These are phyloP conservation scores for Pinna nobilis DNA, from an alignment of 1,140 invertebrate species.

Conservation along the genomic window DNA sequence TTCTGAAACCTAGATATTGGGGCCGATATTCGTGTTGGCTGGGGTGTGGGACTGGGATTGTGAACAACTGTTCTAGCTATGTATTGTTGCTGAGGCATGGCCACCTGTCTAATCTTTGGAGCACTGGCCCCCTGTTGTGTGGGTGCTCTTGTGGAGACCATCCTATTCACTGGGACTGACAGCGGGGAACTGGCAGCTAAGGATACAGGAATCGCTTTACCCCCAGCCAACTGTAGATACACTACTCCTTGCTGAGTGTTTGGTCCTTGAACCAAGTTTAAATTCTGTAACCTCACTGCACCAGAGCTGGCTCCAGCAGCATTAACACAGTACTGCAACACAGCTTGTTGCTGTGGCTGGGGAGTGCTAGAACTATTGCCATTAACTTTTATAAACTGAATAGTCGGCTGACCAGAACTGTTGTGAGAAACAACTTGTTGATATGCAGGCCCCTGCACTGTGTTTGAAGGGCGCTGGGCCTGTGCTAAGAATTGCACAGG, in stretches of 20 bases:
- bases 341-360: slow-evolving; percentile 10
- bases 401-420: slow-evolving; percentile 26
- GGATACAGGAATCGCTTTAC: slow-evolving; percentile 41
- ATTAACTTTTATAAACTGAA: slow-evolving; percentile 34
- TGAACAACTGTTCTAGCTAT: slow-evolving; percentile 10
- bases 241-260: slow-evolving; percentile 41
- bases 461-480: too few relatives aligned
- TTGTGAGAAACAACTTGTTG: slow-evolving; percentile 30
- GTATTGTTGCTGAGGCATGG: neutral
- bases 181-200: slow-evolving; percentile 25
- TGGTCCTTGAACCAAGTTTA: too few relatives aligned
- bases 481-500: neutral
- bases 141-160: neutral
- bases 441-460: too few relatives aligned
- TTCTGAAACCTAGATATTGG: slow-evolving; percentile 38
- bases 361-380: neutral
- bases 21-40: slow-evolving; percentile 21
- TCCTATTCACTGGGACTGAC: slow-evolving; percentile 30
- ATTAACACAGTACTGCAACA: slow-evolving; percentile 40
- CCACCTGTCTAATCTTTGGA: slow-evolving; percentile 4
- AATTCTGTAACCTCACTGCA: slow-evolving; percentile 3
- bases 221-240: slow-evolving; percentile 35
- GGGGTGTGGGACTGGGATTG: neutral
- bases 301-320: neutral
- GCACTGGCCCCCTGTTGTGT: neutral